Conservation (phyloP, 2,113 vertebrate genomes). For the Sinocyclocheilus grahami region DNA sequence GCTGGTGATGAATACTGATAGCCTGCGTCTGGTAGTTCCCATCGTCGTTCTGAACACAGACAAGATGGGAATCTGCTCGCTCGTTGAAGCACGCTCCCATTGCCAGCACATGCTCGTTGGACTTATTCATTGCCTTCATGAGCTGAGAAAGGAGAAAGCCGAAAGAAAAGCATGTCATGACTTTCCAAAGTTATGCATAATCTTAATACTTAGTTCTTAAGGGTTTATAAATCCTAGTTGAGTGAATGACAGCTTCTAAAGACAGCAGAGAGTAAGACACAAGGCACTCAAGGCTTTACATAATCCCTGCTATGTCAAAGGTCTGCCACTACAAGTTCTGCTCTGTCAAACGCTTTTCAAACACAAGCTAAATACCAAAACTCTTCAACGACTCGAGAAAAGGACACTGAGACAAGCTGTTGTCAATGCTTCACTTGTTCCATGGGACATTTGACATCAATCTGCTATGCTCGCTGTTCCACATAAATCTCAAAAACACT, state of each 20-base stretch:
- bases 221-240: not conserved
- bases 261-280: not conserved
- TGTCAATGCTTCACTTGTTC: conserved; percentile 53
- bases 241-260: not conserved
- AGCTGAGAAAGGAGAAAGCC: conserved; percentile 78
- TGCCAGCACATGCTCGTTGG: conserved; percentile 96
- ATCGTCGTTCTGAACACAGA: conserved; percentile 97
- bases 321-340: conserved; percentile 1
- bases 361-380: conserved; percentile 43
- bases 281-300: not conserved
- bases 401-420: conserved; percentile 58
- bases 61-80: conserved; percentile 93
- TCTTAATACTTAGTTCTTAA: not conserved
- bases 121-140: conserved; percentile 99
- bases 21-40: conserved; percentile 99
- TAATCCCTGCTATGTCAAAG: not conserved
- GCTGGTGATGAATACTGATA: conserved; percentile 98
- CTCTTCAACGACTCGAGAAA: conserved; percentile 51
- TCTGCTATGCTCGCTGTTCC: not conserved
- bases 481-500: not conserved
- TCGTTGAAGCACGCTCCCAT: conserved; percentile 96
- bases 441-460: not conserved
- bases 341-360: not conserved
- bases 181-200: conserved; percentile 45
- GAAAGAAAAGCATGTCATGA: conserved; percentile 33